Base-by-base conservation (phyloP, 2,888 invertebrate species). In the Drosophila putrida region DNA sequence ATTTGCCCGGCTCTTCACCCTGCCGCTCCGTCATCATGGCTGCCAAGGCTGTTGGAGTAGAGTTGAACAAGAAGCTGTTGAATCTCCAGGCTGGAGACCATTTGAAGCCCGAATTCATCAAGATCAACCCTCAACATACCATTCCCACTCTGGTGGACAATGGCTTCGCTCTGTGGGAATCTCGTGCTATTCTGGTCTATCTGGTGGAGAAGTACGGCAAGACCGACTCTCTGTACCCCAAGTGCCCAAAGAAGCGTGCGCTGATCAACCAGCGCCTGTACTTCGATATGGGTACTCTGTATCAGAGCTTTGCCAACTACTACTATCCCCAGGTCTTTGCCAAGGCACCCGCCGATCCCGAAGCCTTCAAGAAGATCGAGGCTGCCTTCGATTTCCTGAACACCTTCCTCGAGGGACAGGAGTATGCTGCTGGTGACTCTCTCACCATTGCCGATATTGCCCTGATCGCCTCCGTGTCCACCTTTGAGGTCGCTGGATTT, bases 111-210 rank as follows among this genome's bases (percentile, higher is more conserved):
- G 96, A 96, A 86, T 96, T 93, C 85, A 0, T 96, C 43, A 95
- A 95, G 93, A 92, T 97, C 44, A 97, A 97, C 91, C 96, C 97
- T 0, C 96, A 97, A 92, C 97, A 97, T 91, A 95, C 95, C 38
- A 94, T 98, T 69, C 98, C 98, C 8, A 97, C 97, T 0, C 92
- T 98, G 61, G 95, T 96, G 71, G 98, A 98, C 93, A 95, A 96
- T 86, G 97, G 96, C 0, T 95, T 97, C 89, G 92, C 94, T 8
- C 92, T 98, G 67, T 96, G 96, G 94, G 98, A 98, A 93, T 97
- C 97, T 51, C 96, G 97, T 46, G 96, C 97, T 73, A 97, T 97
- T 90, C 94, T 95, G 91, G 93, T 94, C 0, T 98, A 98, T 92
- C 93, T 98, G 90, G 96, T 94, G 35, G 95, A 95, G 92, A 95